Conservation (phyloP, 2,888 invertebrate species). For the Drosophila barbarae region DNA sequence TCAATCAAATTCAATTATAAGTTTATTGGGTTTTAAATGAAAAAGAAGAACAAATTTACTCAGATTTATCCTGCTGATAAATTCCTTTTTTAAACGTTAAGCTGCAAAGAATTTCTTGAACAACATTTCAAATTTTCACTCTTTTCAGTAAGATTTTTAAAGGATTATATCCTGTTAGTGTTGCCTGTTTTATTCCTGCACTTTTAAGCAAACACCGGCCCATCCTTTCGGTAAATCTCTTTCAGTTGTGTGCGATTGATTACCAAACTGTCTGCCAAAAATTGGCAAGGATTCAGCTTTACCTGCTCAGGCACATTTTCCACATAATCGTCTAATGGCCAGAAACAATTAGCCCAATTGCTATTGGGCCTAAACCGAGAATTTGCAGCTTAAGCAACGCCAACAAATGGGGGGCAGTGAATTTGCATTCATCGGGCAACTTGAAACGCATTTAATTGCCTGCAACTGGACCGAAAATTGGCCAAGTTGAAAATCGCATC, state of each 20-base stretch:
- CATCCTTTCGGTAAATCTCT: background rate
- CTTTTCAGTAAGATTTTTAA: background rate
- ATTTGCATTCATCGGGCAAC: slow-evolving; percentile 4
- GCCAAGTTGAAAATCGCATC: slow-evolving; percentile 36
- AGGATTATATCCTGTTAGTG: background rate
- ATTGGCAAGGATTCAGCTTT: background rate
- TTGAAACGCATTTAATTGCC: slow-evolving; percentile 22
- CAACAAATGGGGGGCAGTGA: background rate
- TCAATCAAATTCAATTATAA: slow-evolving; percentile 3
- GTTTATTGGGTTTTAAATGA: background rate
- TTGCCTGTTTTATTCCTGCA: too few relatives aligned
- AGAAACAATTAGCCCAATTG: slow-evolving; percentile 24
- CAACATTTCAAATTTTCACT: background rate
- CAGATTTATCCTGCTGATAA: background rate
- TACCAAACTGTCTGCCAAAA: slow-evolving; percentile 4
- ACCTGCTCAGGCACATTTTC: background rate
- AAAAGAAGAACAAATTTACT: background rate
- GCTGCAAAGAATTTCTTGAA: background rate
- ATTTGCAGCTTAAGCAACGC: background rate
- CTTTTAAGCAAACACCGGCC: background rate
- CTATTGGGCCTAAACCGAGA: background rate
- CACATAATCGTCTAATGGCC: slow-evolving; percentile 5
- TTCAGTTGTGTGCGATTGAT: slow-evolving; percentile 1
- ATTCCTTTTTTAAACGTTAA: background rate
- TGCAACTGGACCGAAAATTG: slow-evolving; percentile 26